Evolutionary conservation across 2,113 vertebrate genomes (phyloP), one percentile per base, ranked within the genome.

Genomic region (Suncus etruscus): DNA sequence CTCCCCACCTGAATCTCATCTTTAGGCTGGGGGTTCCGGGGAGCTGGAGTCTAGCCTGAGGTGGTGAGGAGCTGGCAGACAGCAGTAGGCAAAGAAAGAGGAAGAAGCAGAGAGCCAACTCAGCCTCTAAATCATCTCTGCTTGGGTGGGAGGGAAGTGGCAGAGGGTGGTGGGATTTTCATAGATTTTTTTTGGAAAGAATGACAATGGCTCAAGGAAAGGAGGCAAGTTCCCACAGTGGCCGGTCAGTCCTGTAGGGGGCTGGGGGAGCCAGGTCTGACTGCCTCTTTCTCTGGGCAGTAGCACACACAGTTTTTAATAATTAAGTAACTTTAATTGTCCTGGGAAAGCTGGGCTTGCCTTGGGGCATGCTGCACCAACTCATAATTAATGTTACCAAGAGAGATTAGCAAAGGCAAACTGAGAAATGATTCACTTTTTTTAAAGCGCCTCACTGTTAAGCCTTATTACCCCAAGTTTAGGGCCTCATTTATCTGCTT

Each of bases 261-360:
- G 97, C 95, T 93, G 96, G 97, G 97, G 98, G 98, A 98, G 98
- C 98, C 10, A 27, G 87, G 94, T 95, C 97, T 0, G 96, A 97
- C 97, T 91, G 97, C 97, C 97, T 97, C 95, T 97, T 97, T 95
- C 89, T 97, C 94, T 91, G 95, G 97, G 97, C 95, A 97, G 97
- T 97, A 96, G 97, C 96, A 93, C 97, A 97, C 97, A 96, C 77
- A 91, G 96, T 97, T 97, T 97, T 97, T 97, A 97, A 97, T 98
- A 98, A 97, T 98, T 98, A 98, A 99, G 98, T 98, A 98, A 99
- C 98, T 98, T 98, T 99, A 99, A 99, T 99, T 99, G 99, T 99
- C 99, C 98, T 99, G 99, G 98, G 99, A 99, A 99, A 99, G 98
- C 98, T 96, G 97, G 95, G 89, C 98, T 98, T 80, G 97, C 98